Base-by-base conservation (phyloP, 2,888 invertebrate species). In the Neoascia interrupta region DNA sequence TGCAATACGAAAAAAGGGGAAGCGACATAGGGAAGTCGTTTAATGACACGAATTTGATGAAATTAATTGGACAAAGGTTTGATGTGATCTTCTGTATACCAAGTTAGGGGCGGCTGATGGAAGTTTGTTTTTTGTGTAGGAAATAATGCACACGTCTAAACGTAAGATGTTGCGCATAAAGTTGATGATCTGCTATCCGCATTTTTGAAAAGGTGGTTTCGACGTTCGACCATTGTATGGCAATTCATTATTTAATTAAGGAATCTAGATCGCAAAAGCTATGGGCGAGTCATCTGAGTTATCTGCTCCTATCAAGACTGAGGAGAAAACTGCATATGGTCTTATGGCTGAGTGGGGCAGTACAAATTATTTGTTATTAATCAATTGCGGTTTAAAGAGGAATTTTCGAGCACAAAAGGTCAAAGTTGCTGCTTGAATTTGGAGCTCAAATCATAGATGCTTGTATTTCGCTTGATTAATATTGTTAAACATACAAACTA, bases 221-320 rank as follows among this genome's bases (percentile, higher is more conserved):
- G 26, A 31, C 31, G 23, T n/a, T 36, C 41, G 47, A 31, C 70
- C 49, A 60, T 70, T 70, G 60, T 72, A 47, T 19, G n/a, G 23
- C 58, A 69, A 51, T 69, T 51, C 36, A 69, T 69, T 69, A 60
- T 54, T 49, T 28, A 76, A 72, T 76, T 64, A 60, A 70, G 26
- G 51, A 60, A 76, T 70, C 70, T 76, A 76, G 70, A 60, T 53
- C 76, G 66, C 31, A 26, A 56, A 39, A 54, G 37, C 19, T 45
- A 31, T 31, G 31, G 23, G 23, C 6, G 43, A 26, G 10, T 15
- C 18, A n/a, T n/a, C n/a, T n/a, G n/a, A n/a, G n/a, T n/a, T n/a
- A n/a, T n/a, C n/a, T n/a, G n/a, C n/a, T n/a, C n/a, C n/a, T n/a
- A n/a, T n/a, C n/a, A n/a, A n/a, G n/a, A n/a, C n/a, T n/a, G n/a